A percentile compares a stretch with the other conserved stretches of the same genome.
Conservation (phyloP, 2,797 vertebrate genomes). For the Nyctibius grandis region DNA sequence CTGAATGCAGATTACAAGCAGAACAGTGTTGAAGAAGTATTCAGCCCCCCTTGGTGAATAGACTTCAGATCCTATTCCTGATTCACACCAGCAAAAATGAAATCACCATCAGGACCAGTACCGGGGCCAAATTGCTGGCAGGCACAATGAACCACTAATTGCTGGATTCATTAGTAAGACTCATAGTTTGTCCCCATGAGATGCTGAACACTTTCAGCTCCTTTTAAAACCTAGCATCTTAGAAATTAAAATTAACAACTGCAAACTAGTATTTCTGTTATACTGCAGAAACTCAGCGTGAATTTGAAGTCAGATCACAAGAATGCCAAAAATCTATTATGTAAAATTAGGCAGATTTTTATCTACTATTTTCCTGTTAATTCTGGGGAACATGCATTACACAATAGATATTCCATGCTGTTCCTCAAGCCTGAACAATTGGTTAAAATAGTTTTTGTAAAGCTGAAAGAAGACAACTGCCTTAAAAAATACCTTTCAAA, state of each 20-base stretch:
- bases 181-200: constrained; percentile 59
- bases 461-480: constrained; percentile 39
- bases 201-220: constrained; percentile 41
- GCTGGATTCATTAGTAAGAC: constrained; percentile 63
- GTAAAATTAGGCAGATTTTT: constrained; percentile 52
- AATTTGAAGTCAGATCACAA: constrained; percentile 53
- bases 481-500: constrained; percentile 53
- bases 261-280: constrained; percentile 41
- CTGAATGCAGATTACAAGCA: neutral
- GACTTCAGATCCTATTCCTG: constrained; percentile 38
- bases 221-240: constrained; percentile 41
- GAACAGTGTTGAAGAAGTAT: neutral
- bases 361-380: constrained; percentile 12
- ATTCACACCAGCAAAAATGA: constrained; percentile 38
- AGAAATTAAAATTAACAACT: constrained; percentile 61
- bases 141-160: constrained; percentile 64
- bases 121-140: constrained; percentile 57
- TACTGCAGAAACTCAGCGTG: constrained; percentile 29
- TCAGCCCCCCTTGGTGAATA: neutral
- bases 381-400: neutral
- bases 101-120: constrained; percentile 47
- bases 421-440: constrained; percentile 33
- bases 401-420: constrained; percentile 33
- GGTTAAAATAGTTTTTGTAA: constrained; percentile 50
- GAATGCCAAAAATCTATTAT: constrained; percentile 44